Evolutionary conservation across 2,797 vertebrate genomes (phyloP), one percentile per base, ranked within the genome.

Genomic region (Hephaestus fuliginosus): DNA sequence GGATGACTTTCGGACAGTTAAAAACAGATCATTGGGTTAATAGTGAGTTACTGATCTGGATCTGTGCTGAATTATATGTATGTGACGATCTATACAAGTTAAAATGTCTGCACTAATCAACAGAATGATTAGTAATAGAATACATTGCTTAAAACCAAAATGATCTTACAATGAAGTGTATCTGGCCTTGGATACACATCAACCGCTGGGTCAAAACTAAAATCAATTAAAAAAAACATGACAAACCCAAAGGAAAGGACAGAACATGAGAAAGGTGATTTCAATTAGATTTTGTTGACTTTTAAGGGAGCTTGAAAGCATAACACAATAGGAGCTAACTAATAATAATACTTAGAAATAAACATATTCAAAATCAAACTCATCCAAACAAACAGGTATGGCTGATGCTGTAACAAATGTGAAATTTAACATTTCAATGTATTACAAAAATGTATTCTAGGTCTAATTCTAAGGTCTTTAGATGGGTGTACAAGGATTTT

Each of bases 111-210:
- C 17, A 61, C 17, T 46, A 25, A 57, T 68, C 33, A 52, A 33
- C 41, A 25, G 22, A 41, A 25, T 75, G n/a, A 49, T 76, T 36
- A 48, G 10, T 22, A 58, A 53, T 71, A 17, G 58, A 61, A 73
- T 7, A 63, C 4, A 64, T 56, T n/a, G 51, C 12, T 68, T 14
- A 33, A 72, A 74, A 15, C 30, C 39, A 15, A 14, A 57, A 33
- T 62, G 43, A 20, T 61, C 25, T 46, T 1, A 1, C 46, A 33
- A 48, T 18, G 49, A 33, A 12, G 13, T 13, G 17, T 8, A 14
- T 62, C 13, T 14, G 20, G 28, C 20, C 17, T 8, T 6, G 14
- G 15, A 36, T 48, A 9, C 52, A 52, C 57, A 61, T 48, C 49
- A 56, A 79, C 68, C 41, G 56, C 58, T 43, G 11, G 5, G 22